phyloP scores from a whole-genome alignment of 2,888 invertebrate species.

The Cephus rjabovi region DNA sequence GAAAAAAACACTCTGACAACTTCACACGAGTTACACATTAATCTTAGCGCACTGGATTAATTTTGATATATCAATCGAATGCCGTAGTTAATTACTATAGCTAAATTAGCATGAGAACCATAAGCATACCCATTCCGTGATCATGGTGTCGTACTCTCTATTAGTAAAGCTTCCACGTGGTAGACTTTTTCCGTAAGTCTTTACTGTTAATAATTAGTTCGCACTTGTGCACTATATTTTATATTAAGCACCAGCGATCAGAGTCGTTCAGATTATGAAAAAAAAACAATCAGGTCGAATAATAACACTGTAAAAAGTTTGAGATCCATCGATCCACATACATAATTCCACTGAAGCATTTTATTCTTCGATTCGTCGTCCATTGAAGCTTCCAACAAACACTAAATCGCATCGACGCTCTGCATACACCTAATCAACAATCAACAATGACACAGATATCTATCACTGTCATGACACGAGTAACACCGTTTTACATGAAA shows the following conservation, averaged over 20 bases:
- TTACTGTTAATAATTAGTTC: not conserved
- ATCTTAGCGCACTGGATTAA: not conserved
- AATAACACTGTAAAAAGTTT: not conserved
- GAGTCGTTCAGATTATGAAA: conserved; percentile 12
- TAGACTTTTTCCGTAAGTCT: not conserved
- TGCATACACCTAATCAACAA: conserved; percentile 10
- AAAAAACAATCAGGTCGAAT: not conserved
- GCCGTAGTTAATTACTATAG: not conserved
- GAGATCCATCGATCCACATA: conserved; percentile 12
- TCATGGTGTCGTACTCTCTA: conserved; percentile 45
- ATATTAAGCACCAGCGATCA: conserved; percentile 8
- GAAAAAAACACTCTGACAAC: not conserved
- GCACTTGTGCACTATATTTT: not conserved
- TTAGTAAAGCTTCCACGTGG: conserved; percentile 2
- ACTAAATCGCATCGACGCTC: conserved; percentile 12
- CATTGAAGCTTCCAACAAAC: conserved; percentile 15
- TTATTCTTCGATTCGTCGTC: conserved; percentile 27
- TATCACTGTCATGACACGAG: not conserved
- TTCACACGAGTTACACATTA: not conserved
- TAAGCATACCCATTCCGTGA: conserved; percentile 61
- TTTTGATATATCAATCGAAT: not conserved
- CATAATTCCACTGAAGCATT: conserved; percentile 33
- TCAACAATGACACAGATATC: not conserved
- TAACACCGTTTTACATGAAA: not conserved
- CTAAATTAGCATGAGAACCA: conserved; percentile 1